phyloP scores from a whole-genome alignment of 2,113 vertebrate species.

The Psittacara wagleri region DNA sequence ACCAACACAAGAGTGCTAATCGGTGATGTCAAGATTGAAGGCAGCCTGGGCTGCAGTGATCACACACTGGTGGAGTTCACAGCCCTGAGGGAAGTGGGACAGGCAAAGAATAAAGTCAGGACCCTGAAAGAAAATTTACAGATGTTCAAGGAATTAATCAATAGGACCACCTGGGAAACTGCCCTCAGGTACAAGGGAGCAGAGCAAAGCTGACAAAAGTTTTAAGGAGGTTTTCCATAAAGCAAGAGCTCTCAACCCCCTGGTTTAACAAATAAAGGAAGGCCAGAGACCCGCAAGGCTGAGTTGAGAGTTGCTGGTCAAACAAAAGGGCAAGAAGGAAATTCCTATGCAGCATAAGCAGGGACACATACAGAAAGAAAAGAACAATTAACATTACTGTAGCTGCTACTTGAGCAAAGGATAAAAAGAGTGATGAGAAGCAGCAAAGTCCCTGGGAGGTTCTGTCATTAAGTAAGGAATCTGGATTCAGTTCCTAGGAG shows the following conservation, averaged over 20 bases:
- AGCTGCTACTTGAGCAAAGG: neutral
- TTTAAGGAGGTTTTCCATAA: neutral
- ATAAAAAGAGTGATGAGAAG: neutral
- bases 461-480: neutral
- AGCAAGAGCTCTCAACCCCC: neutral
- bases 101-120: neutral
- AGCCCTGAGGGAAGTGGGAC: neutral
- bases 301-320: neutral
- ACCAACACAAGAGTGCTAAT: neutral
- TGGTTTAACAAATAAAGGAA: neutral
- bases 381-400: neutral
- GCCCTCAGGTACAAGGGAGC: neutral
- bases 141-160: neutral
- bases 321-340: neutral
- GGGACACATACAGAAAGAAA: neutral
- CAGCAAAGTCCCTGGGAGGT: neutral
- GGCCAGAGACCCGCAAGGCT: neutral
- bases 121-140: neutral
- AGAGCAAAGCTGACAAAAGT: rapidly evolving
- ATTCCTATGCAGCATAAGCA: neutral
- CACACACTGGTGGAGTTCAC: neutral
- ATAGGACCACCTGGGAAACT: neutral
- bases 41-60: neutral
- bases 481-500: neutral
- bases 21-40: rapidly evolving